Percentiles rank a stretch among this genome's conserved stretches.
These are phyloP conservation scores for Andrena fulva DNA, from an alignment of 2,888 invertebrate species.

Conservation along the genomic window DNA sequence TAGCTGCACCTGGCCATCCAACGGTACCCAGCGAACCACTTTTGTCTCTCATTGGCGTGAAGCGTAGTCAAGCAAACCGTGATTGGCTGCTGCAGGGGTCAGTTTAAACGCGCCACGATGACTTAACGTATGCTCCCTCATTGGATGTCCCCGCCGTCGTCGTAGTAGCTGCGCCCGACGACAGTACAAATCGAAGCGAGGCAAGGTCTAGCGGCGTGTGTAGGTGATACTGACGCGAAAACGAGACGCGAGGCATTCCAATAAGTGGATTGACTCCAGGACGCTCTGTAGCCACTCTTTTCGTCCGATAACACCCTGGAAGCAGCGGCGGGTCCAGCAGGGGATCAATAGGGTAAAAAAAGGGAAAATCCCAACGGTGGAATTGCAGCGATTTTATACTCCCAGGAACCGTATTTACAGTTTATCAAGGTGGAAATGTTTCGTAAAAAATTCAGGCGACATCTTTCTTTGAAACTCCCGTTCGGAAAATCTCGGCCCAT, in stretches of 20 bases:
- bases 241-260: conserved; percentile 77
- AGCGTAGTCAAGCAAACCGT: conserved; percentile 72
- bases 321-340: conserved; percentile 56
- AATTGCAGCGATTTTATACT: conserved; percentile 56
- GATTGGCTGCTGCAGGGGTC: conserved; percentile 71
- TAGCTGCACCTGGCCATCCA: neutral
- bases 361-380: conserved; percentile 52
- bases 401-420: conserved; percentile 53
- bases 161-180: conserved; percentile 64
- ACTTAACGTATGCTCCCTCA: conserved; percentile 58
- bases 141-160: conserved; percentile 39
- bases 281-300: conserved; percentile 70
- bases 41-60: conserved; percentile 70
- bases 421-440: conserved; percentile 50
- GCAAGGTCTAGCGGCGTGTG: conserved; percentile 71
- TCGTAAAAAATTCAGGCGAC: conserved; percentile 50
- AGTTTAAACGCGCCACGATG: conserved; percentile 62
- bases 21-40: conserved; percentile 38
- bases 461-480: conserved; percentile 42
- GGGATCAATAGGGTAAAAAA: conserved; percentile 48
- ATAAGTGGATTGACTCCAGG: conserved; percentile 82
- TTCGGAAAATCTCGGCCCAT: conserved; percentile 29
- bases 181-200: conserved; percentile 79
- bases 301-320: conserved; percentile 63
- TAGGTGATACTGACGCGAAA: conserved; percentile 72